Percentiles rank a stretch among this genome's conserved stretches.
Conservation (phyloP, 35 echinoderm and acorn worm genomes). For the Apostichopus parvimensis region DNA sequence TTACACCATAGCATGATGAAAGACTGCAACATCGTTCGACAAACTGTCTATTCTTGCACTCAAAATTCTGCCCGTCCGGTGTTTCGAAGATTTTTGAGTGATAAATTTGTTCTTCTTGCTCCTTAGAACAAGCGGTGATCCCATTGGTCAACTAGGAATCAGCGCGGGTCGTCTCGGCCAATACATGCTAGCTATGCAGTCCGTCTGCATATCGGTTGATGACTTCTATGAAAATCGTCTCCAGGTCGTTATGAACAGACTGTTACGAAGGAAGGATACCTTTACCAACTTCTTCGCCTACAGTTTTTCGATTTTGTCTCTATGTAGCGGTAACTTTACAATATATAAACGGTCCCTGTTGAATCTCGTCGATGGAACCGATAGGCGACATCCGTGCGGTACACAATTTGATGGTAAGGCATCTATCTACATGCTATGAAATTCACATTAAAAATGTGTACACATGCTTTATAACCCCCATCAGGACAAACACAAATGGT, state of each 20-base stretch:
- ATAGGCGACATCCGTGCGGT: neutral
- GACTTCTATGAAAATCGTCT: conserved; percentile 28
- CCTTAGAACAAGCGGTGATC: neutral
- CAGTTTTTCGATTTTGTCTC: neutral
- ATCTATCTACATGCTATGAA: neutral
- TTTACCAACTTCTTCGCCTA: conserved; percentile 41
- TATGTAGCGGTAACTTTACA: conserved; percentile 8
- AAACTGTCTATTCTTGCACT: too few relatives aligned
- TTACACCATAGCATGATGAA: too few relatives aligned
- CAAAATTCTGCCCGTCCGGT: too few relatives aligned
- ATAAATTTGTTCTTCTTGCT: neutral
- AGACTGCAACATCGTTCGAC: too few relatives aligned
- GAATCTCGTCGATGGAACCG: neutral
- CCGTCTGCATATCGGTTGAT: neutral
- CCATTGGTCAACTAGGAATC: neutral
- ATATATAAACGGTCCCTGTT: neutral
- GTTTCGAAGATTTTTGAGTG: too few relatives aligned
- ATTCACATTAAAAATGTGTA: too few relatives aligned
- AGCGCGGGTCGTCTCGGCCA: conserved; percentile 28
- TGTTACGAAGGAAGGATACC: neutral
- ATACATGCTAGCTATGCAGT: conserved; percentile 17
- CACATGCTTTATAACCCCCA: too few relatives aligned
- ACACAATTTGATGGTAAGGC: conserved; percentile 9
- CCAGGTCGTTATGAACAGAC: neutral
- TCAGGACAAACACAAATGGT: too few relatives aligned